Conservation (phyloP, 2,888 invertebrate genomes). For the Ormyrus rosae region DNA sequence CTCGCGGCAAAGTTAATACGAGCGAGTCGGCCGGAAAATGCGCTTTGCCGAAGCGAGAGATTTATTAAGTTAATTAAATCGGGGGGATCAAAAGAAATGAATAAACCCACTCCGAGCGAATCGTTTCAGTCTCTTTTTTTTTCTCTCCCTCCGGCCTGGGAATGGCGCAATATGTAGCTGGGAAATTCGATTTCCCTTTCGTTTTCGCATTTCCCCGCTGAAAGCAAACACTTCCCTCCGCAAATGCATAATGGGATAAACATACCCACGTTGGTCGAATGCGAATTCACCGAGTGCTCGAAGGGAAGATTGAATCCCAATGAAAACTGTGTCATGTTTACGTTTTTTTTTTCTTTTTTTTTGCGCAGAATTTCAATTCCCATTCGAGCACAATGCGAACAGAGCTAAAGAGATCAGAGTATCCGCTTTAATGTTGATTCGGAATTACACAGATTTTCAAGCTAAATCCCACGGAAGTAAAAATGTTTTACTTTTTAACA, state of each 20-base stretch:
- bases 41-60: too few relatives aligned
- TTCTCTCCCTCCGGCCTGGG: background rate
- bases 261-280: background rate
- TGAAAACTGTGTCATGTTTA: background rate
- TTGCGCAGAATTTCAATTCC: too few relatives aligned
- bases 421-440: too few relatives aligned
- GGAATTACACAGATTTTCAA: too few relatives aligned
- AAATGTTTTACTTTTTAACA: too few relatives aligned
- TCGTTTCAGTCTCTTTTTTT: background rate
- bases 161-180: background rate
- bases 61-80: too few relatives aligned
- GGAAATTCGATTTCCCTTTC: constrained; percentile 4
- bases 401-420: too few relatives aligned
- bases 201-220: background rate
- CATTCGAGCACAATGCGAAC: too few relatives aligned
- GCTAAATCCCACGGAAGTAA: too few relatives aligned
- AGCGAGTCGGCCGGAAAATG: too few relatives aligned
- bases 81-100: too few relatives aligned
- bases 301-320: background rate
- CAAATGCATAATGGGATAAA: constrained; percentile 13
- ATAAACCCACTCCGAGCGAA: background rate
- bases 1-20: too few relatives aligned
- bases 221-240: background rate
- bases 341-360: background rate
- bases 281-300: background rate